A percentile compares a stretch with the other conserved stretches of the same genome.
phyloP scores from a whole-genome alignment of 2,888 invertebrate species.

The Megastigmus dorsalis region DNA sequence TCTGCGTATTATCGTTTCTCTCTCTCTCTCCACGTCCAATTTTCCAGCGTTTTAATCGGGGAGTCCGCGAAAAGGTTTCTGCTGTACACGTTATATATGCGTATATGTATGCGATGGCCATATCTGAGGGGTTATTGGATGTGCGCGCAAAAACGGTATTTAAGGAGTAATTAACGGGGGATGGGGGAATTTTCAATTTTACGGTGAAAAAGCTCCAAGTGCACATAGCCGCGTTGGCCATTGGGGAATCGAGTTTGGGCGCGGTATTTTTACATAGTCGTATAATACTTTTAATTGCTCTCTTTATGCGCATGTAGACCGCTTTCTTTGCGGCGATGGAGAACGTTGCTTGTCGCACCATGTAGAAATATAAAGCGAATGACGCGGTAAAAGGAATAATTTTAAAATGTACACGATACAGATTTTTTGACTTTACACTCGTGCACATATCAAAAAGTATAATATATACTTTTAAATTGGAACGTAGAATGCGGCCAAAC shows the following conservation, averaged over 20 bases:
- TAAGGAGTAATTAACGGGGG: slow-evolving; percentile 13
- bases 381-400: no score
- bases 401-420: no score
- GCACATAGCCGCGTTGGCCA: no score
- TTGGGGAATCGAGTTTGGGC: neutral
- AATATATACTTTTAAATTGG: no score
- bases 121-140: neutral
- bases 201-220: neutral
- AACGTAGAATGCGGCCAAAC: no score
- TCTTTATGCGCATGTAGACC: no score
- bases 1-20: slow-evolving; percentile 52
- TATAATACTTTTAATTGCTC: neutral
- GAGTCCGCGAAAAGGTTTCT: neutral
- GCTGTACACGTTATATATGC: no score
- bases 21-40: no score
- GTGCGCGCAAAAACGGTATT: neutral
- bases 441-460: no score
- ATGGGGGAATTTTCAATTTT: slow-evolving; percentile 7
- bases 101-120: neutral
- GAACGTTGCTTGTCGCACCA: neutral
- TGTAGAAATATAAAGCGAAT: neutral
- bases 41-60: slow-evolving; percentile 61
- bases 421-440: no score
- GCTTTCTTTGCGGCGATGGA: neutral
- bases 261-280: neutral